Percentiles rank a stretch among this genome's conserved stretches.
phyloP scores from a whole-genome alignment of 2,113 vertebrate species.

The Dasypus novemcinctus region DNA sequence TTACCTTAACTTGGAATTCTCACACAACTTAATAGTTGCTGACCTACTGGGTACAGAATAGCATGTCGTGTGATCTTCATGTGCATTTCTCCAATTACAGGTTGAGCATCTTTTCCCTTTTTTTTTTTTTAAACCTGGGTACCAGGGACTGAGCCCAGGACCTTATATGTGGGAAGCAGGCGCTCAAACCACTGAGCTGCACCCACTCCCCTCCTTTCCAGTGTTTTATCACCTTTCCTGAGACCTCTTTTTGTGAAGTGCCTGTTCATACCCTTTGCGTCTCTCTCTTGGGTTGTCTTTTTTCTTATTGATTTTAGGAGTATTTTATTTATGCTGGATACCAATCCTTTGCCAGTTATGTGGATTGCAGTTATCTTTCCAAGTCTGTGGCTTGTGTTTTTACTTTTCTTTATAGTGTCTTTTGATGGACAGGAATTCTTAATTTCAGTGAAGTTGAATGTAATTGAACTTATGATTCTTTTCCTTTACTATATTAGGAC shows the following conservation, averaged over 20 bases:
- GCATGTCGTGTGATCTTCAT: neutral
- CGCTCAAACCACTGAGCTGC: no score
- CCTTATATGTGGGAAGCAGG: no score
- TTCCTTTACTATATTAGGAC: neutral
- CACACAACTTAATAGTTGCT: neutral
- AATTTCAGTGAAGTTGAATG: neutral
- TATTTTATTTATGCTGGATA: neutral
- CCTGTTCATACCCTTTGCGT: fast-evolving
- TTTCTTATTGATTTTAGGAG: neutral
- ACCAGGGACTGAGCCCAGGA: no score
- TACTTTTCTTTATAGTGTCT: neutral
- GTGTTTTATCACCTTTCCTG: fast-evolving
- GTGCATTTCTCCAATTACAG: neutral
- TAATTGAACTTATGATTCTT: neutral
- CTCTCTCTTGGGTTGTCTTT: neutral
- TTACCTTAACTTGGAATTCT: neutral
- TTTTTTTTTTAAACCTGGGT: no score
- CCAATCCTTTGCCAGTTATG: neutral
- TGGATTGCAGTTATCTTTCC: neutral
- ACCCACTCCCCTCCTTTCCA: no score
- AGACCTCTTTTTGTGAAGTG: neutral
- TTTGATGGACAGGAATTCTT: neutral
- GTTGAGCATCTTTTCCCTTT: neutral
- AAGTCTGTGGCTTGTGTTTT: neutral
- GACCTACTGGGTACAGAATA: neutral